Evolutionary conservation across 2,888 invertebrate genomes (phyloP).

Genomic region (Crematogaster levior): DNA sequence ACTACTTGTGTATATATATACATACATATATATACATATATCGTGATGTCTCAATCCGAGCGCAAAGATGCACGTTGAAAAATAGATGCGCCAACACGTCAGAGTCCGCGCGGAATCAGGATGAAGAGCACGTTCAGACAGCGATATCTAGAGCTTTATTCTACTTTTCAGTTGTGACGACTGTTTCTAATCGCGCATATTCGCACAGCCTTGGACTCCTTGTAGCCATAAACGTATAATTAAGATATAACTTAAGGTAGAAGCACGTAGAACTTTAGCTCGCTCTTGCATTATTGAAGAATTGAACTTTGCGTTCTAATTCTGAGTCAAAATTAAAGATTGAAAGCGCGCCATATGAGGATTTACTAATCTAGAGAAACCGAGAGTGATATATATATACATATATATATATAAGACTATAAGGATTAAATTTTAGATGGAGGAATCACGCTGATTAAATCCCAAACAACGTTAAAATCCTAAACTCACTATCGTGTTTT

Average conservation of each 20-base stretch:
- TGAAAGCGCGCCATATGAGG: neutral
- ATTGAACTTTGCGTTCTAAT: slow-evolving; percentile 20
- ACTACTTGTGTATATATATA: neutral
- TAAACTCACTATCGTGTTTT: slow-evolving; percentile 1
- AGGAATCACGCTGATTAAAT: slow-evolving; percentile 25
- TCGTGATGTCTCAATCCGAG: slow-evolving; percentile 34
- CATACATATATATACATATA: neutral
- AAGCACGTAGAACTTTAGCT: neutral
- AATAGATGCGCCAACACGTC: slow-evolving; percentile 34
- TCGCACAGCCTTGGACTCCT: slow-evolving; percentile 37
- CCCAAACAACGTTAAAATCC: neutral
- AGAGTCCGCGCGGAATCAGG: neutral
- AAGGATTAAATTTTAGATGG: neutral
- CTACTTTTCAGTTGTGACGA: slow-evolving; percentile 29
- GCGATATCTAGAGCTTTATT: slow-evolving; percentile 45
- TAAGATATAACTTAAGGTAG: neutral
- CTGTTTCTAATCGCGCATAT: neutral
- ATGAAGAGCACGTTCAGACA: slow-evolving; percentile 4
- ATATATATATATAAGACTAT: neutral
- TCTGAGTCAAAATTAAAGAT: slow-evolving; percentile 21
- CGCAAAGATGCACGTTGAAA: slow-evolving; percentile 26
- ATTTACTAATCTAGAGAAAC: neutral
- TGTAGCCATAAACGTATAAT: slow-evolving; percentile 19
- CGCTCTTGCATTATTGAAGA: neutral
- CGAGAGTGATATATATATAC: neutral